These are phyloP conservation scores for Sarcophilus harrisii DNA, from an alignment of 2,797 vertebrate species.

Conservation along the genomic window DNA sequence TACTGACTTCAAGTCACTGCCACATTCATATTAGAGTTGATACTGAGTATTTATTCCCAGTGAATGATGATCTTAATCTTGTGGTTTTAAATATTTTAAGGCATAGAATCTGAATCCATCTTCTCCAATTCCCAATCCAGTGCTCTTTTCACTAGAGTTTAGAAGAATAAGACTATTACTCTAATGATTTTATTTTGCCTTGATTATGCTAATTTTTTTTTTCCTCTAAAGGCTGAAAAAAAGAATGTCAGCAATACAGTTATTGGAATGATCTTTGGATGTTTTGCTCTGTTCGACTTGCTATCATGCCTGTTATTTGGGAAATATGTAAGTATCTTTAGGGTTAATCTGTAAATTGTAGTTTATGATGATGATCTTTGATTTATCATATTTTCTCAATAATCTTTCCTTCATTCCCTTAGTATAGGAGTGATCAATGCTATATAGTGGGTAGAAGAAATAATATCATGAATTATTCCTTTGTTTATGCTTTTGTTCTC, in stretches of 20 bases:
- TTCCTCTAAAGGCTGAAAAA: slow-evolving; percentile 89
- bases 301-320: slow-evolving; percentile 91
- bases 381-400: slow-evolving; percentile 3
- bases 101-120: not conserved
- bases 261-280: slow-evolving; percentile 95
- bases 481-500: slow-evolving; percentile 11
- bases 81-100: not conserved
- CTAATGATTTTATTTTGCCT: slow-evolving; percentile 1
- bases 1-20: not conserved
- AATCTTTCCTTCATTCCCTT: slow-evolving; percentile 9
- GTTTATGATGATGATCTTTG: not conserved
- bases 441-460: not conserved
- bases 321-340: slow-evolving; percentile 92
- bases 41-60: not conserved
- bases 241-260: slow-evolving; percentile 92
- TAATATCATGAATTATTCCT: slow-evolving; percentile 30
- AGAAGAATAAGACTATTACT: slow-evolving; percentile 24
- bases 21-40: not conserved
- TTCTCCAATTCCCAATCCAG: not conserved
- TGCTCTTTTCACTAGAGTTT: not conserved
- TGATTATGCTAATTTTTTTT: not conserved
- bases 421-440: slow-evolving; percentile 23
- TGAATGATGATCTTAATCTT: not conserved
- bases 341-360: slow-evolving; percentile 36
- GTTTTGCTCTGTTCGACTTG: slow-evolving; percentile 92